Evolutionary conservation across 2,888 invertebrate genomes (phyloP).

Genomic region (Protonemura montana): DNA sequence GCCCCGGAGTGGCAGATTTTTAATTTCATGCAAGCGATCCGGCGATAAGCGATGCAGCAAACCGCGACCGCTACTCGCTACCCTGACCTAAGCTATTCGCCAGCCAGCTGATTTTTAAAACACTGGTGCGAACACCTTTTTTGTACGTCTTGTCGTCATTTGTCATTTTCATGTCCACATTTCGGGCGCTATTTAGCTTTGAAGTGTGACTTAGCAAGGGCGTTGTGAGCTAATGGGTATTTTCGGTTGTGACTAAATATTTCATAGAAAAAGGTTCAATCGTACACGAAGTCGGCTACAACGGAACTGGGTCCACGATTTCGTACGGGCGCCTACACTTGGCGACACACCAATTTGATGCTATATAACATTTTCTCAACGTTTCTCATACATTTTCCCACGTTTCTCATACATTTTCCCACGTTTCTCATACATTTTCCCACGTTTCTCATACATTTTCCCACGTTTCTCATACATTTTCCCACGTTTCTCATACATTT

Average conservation of each 20-base stretch:
- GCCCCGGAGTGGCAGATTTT: neutral
- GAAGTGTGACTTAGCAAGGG: neutral
- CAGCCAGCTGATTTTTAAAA: neutral
- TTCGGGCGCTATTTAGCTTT: neutral
- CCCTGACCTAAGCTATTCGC: neutral
- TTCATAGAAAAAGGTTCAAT: neutral
- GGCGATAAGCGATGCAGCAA: neutral
- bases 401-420: too few relatives aligned
- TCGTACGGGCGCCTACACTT: neutral
- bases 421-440: neutral
- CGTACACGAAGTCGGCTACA: neutral
- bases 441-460: too few relatives aligned
- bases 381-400: too few relatives aligned
- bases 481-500: too few relatives aligned
- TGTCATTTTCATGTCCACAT: neutral
- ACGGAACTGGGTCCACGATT: neutral
- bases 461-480: neutral
- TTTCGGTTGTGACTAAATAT: slow-evolving; percentile 7
- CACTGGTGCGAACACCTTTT: neutral
- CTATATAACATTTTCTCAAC: neutral
- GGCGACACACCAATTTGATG: neutral
- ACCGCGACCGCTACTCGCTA: neutral
- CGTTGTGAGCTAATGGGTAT: neutral
- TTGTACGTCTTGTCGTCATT: neutral
- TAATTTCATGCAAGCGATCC: neutral